Conservation (phyloP, 2,888 invertebrate genomes). For the Lacanobia oleracea region DNA sequence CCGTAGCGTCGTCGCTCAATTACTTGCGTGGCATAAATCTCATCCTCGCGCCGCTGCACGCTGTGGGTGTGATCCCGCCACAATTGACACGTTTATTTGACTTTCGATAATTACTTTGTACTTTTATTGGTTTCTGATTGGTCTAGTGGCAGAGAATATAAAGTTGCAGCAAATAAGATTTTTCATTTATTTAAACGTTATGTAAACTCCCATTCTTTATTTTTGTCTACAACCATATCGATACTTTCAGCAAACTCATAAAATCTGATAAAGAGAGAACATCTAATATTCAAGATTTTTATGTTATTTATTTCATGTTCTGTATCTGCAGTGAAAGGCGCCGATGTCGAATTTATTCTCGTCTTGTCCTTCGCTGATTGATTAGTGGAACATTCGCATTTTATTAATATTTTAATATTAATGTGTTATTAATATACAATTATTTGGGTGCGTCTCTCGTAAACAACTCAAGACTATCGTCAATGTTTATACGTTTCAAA, state of each 20-base stretch:
- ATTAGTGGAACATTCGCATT: constrained; percentile 28
- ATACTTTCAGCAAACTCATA: too few relatives aligned
- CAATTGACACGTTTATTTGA: constrained; percentile 52
- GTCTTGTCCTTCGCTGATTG: constrained; percentile 34
- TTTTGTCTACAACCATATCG: too few relatives aligned
- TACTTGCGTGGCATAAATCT: constrained; percentile 58
- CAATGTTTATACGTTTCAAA: constrained; percentile 41
- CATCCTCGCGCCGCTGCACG: not conserved
- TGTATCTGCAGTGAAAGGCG: constrained; percentile 17
- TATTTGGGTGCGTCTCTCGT: constrained; percentile 42
- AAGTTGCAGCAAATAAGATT: not conserved
- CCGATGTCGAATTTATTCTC: not conserved
- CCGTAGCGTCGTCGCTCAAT: constrained; percentile 25
- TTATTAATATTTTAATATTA: constrained; percentile 43
- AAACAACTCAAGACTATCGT: constrained; percentile 41
- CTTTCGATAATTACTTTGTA: constrained; percentile 30
- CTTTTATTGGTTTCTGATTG: constrained; percentile 23
- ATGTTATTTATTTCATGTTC: not conserved
- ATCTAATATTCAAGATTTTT: too few relatives aligned
- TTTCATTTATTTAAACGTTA: too few relatives aligned
- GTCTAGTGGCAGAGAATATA: not conserved
- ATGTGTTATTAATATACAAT: constrained; percentile 51
- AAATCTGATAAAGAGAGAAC: too few relatives aligned
- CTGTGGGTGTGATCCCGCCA: constrained; percentile 44
- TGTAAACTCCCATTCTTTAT: too few relatives aligned